A percentile compares a stretch with the other conserved stretches of the same genome.
These are phyloP conservation scores for Pangasianodon hypophthalmus DNA, from an alignment of 2,113 vertebrate species.

Conservation along the genomic window DNA sequence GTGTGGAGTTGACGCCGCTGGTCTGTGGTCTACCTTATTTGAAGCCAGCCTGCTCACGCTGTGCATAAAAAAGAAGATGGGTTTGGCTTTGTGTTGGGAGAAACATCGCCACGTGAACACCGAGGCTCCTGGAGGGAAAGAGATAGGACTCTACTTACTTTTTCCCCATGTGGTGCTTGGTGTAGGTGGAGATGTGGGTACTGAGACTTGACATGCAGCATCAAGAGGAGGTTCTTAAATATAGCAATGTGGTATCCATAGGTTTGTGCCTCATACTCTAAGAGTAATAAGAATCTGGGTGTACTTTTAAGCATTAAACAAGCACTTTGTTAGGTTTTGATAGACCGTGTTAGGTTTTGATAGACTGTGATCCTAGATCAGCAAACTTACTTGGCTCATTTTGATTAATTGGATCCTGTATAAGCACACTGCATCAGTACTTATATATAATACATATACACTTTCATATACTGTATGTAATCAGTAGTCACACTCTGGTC, in stretches of 20 bases:
- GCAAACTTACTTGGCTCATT: too few species aligned
- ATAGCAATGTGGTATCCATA: neutral
- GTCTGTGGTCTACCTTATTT: conserved; percentile 63
- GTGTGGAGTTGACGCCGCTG: conserved; percentile 59
- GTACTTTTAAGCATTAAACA: neutral
- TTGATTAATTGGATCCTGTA: neutral
- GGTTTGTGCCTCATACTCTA: neutral
- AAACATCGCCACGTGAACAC: conserved; percentile 53
- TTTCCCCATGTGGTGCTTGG: neutral
- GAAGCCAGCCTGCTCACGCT: conserved; percentile 52
- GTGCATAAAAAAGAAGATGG: conserved; percentile 37
- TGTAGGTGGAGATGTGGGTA: conserved; percentile 4
- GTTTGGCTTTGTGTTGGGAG: conserved; percentile 46
- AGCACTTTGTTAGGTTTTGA: neutral
- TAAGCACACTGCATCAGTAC: neutral
- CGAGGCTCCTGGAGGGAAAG: conserved; percentile 24
- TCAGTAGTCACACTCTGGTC: neutral
- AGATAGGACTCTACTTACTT: neutral
- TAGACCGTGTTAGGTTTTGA: neutral
- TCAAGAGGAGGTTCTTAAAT: neutral
- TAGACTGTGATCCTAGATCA: neutral
- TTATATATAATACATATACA: neutral
- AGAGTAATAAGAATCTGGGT: neutral
- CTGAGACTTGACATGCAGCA: neutral
- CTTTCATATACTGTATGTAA: neutral